Base-by-base conservation (phyloP, 2,888 invertebrate species). In the Petrolisthes cinctipes region DNA sequence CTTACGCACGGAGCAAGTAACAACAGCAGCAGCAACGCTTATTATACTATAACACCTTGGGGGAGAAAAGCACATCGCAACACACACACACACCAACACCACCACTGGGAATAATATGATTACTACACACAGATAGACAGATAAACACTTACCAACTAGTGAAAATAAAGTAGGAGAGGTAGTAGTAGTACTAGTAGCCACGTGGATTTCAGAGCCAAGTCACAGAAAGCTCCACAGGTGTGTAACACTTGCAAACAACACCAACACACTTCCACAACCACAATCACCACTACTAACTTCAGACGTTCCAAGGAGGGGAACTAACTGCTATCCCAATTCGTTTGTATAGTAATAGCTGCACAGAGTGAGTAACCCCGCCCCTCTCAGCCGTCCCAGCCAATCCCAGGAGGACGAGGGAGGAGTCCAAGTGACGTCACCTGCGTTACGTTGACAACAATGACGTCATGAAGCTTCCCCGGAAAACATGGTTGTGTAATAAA, bases 291-390 rank as follows among this genome's bases (percentile, higher is more conserved):
- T 61, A 56, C 54, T 66, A 76, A 76, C 83, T 51, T 61, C 66
- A 51, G 56, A 75, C 54, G 68, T 78, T 85, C 79, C 78, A 85
- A n/a, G 79, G 75, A 78, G 79, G 75, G 84, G 79, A 85, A 85
- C 84, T 85, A 75, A 85, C 68, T 57, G 75, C 84, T 54, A 23
- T 14, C 9, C n/a, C 56, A 66, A 68, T 20, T 68, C 68, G 84
- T 85, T 85, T 85, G 84, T 85, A 85, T 85, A 85, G 84, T 85
- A 85, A 73, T 85, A 79, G 76, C 84, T 79, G 57, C 84, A n/a
- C 20, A 20, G 66, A 5, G 4, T 6, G n/a, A 14, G 11, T 53
- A 54, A 61, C 84, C 51, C 79, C 84, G 79, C 79, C 84, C 79
- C 51, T 66, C 23, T n/a, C 53, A 53, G 5, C 56, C 11, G 2